Evolutionary conservation across 2,113 vertebrate species (phyloP), one percentile per base, ranked within the genome.

Genomic region (Cichladusa arquata): DNA sequence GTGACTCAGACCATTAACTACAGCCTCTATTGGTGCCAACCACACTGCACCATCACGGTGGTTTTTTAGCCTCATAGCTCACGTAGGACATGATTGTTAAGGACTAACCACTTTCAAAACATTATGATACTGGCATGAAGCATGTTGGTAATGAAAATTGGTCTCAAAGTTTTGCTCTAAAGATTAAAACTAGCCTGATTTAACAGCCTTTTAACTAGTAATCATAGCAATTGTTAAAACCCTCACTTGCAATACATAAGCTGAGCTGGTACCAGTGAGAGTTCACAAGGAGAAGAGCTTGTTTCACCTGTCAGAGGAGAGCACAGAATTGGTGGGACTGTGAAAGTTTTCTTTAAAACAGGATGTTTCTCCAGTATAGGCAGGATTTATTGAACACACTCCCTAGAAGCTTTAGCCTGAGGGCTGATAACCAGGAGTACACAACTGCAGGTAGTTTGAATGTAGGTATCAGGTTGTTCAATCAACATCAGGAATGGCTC

Each of bases 21-120:
- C 1, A 79, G 36, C 2, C 3, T 45, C 20, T 51, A 4, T 2
- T 40, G 22, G 5, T 42, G 19, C 26, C 50, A 78, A 51, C 44
- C 31, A 64, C 28, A 54, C 9, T 36, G 29, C 8, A 11, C 5
- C 20, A 26, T 14, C 26, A 33, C 0, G 1, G 18, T 5, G 6
- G 28, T 13, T 40, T 20, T 71, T 58, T 19, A 40, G 29, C 36
- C 45, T 60, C 50, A 65, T 25, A 65, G 60, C 5, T 60, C 19
- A 40, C 0, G 12, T 8, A 53, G 31, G 8, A 11, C 29, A n/a
- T 11, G 19, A 71, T 3, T 44, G 33, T 9, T n/a, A 60, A 45
- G 25, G 22, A 76, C 29, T 56, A 23, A 61, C 20, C 20, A 28
- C 36, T 64, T 83, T 31, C n/a, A 61, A 57, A 31, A 31, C 0